These are phyloP conservation scores for Neodiprion lecontei DNA, from an alignment of 1,140 invertebrate species.

Conservation along the genomic window DNA sequence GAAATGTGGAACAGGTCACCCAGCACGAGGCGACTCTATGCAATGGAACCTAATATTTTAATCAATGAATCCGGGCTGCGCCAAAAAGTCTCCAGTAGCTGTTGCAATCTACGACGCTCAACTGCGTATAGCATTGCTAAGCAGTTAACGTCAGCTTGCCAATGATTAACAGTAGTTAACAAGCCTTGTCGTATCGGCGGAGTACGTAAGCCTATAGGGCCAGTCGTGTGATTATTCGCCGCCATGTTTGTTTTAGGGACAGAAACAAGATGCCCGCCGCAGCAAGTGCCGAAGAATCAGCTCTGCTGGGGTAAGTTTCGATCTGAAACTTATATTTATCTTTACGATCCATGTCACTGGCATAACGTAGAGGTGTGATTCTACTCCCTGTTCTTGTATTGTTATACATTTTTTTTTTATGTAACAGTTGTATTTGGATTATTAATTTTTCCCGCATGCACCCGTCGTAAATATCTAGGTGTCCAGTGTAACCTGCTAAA, in stretches of 20 bases:
- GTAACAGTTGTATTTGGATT: too few species aligned
- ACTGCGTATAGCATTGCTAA: neutral
- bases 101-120: neutral
- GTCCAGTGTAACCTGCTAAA: too few species aligned
- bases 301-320: slow-evolving; percentile 72
- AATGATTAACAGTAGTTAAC: slow-evolving; percentile 5
- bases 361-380: too few species aligned
- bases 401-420: too few species aligned
- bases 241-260: slow-evolving; percentile 66
- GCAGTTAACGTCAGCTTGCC: neutral
- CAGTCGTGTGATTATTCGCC: slow-evolving; percentile 55
- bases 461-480: too few species aligned
- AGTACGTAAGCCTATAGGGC: slow-evolving; percentile 48
- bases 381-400: too few species aligned
- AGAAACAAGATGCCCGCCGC: slow-evolving; percentile 71
- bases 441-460: too few species aligned
- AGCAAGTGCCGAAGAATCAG: slow-evolving; percentile 72
- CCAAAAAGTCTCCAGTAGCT: neutral
- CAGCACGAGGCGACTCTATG: neutral
- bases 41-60: neutral
- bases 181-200: slow-evolving; percentile 21
- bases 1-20: neutral
- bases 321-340: slow-evolving; percentile 12
- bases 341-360: neutral
- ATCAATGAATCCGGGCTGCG: slow-evolving; percentile 1